These are phyloP conservation scores for Tortricodes alternella DNA, from an alignment of 2,888 invertebrate genomes.

Conservation along the genomic window DNA sequence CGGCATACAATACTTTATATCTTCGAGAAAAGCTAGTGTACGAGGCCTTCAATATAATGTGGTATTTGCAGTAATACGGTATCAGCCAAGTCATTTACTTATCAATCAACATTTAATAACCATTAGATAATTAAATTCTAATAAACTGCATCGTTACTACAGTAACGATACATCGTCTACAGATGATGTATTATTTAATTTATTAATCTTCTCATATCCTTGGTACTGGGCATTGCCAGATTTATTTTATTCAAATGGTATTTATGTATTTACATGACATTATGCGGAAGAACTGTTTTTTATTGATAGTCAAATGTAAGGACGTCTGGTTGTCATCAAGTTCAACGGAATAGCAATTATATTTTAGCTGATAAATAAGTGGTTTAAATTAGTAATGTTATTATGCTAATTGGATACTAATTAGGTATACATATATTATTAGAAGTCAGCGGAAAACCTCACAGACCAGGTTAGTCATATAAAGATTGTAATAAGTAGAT, in stretches of 20 bases:
- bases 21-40: too few relatives aligned
- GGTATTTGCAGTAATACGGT: too few relatives aligned
- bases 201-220: background rate
- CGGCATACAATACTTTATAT: too few relatives aligned
- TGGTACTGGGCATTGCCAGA: background rate
- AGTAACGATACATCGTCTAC: background rate
- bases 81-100: conserved; percentile 5
- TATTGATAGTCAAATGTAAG: background rate
- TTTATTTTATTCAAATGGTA: background rate
- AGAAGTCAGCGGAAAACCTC: too few relatives aligned
- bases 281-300: conserved; percentile 16
- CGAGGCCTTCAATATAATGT: too few relatives aligned
- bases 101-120: conserved; percentile 16
- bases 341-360: too few relatives aligned
- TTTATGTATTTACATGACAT: background rate
- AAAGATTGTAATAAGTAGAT: too few relatives aligned
- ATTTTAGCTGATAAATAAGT: too few relatives aligned
- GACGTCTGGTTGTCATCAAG: conserved; percentile 1
- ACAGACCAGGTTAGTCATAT: too few relatives aligned
- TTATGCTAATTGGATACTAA: too few relatives aligned
- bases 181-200: background rate
- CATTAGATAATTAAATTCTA: conserved; percentile 11
- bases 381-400: too few relatives aligned
- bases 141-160: conserved; percentile 1
- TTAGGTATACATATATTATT: too few relatives aligned